Base-by-base conservation (phyloP, 2,888 invertebrate species). In the Phortica okadai region DNA sequence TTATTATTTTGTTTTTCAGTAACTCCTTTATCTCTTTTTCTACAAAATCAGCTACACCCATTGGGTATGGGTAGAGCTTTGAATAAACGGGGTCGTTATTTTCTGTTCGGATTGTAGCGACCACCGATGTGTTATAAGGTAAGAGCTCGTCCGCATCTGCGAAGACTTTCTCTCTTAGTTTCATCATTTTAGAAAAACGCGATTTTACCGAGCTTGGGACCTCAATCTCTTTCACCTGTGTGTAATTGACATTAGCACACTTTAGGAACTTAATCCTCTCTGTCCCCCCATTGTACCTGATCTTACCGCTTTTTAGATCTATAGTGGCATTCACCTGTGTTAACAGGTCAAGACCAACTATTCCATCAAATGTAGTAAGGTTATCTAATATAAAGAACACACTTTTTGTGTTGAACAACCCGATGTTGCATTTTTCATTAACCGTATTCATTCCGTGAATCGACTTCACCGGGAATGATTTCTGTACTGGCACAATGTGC, bases 331-430 rank as follows among this genome's bases (percentile, higher is more conserved):
- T 45, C 1, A 78, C 67, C 73, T 77, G 75, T 1, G 58, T 76
- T 0, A 80, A 66, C 67, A 81, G 78, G 59, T 81, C 79, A 25
- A 77, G 78, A 1, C 78, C 81, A 1, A 79, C 78, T 10, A 80
- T 81, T 8, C 73, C 78, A 44, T 76, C 74, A 78, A n/a, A 78
- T 8, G 58, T 74, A 6, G 74, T 45, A 6, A 76, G 66, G 21
- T 25, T 11, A 1, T 70, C 59, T 21, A 78, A 69, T 21, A 78
- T n/a, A n/a, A 33, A 67, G 76, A 74, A 78, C 74, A 1, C 42
- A 2, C 6, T 11, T 16, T 69, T 10, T 78, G 64, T 58, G 74
- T 41, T 74, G 76, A n/a, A n/a, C n/a, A n/a, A n/a, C n/a, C n/a
- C n/a, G n/a, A n/a, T n/a, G n/a, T n/a, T n/a, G n/a, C n/a, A n/a